Base-by-base conservation (phyloP, 2,888 invertebrate species). In the Neocrepidodera transversa region DNA sequence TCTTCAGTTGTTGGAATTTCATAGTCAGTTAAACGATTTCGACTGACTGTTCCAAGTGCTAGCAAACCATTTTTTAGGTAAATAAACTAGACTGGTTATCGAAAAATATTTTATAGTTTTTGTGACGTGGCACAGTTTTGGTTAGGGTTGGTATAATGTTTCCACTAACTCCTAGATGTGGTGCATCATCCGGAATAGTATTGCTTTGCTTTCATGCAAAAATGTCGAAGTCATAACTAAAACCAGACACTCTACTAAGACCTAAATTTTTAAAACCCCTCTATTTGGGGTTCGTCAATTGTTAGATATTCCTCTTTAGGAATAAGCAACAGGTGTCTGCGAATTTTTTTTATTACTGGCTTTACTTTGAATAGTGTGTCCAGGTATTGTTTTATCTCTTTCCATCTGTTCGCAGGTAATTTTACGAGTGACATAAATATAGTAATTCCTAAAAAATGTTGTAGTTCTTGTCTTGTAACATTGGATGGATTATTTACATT, bases 341-440 rank as follows among this genome's bases (percentile, higher is more conserved):
- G 57, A 30, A 57, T 42, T 40, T 28, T 26, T 11, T 50, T 35
- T 30, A 51, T n/a, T 32, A 43, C 20, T 28, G 51, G 50, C 30
- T 43, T 51, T 6, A 57, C 50, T 36, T 50, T 57, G 16, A 36
- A 51, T 11, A 56, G 28, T 13, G 23, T 2, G 16, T 26, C 45
- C 30, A 45, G 26, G 16, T 11, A 16, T 26, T 26, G 45, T 45
- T 45, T 45, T 23, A 45, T 45, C 45, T 45, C 45, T 28, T 45
- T 11, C 23, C 28, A 45, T 45, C 45, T 28, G 30, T 30, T 42
- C n/a, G 20, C 1, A 3, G 42, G n/a, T 10, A 42, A 42, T n/a
- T 20, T 42, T n/a, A 38, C 20, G 1, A 50, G 23, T 36, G 11
- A 49, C 49, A 20, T 42, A 2, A 49, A 36, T 13, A 36, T 11